phyloP scores from a whole-genome alignment of 2,888 invertebrate species.

The Spodoptera littoralis region DNA sequence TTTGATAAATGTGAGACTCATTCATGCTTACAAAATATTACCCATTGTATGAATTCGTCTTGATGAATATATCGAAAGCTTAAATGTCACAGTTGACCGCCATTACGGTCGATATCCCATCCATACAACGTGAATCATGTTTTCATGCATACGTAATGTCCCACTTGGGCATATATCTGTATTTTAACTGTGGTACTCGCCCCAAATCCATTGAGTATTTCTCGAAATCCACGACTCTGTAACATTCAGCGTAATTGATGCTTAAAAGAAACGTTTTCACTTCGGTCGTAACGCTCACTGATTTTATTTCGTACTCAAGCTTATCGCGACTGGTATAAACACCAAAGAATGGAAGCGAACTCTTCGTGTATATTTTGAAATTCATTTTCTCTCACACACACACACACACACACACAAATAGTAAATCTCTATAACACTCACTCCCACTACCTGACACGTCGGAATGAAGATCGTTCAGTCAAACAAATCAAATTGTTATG shows the following conservation, averaged over 20 bases:
- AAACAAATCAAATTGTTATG: not conserved
- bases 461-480: slow-evolving; percentile 8
- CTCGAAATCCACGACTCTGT: slow-evolving; percentile 2
- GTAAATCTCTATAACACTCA: slow-evolving; percentile 60
- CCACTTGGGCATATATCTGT: slow-evolving; percentile 9
- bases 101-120: slow-evolving; percentile 27
- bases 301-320: slow-evolving; percentile 31
- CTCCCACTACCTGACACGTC: slow-evolving; percentile 36
- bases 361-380: slow-evolving; percentile 58
- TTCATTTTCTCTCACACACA: too few species aligned
- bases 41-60: too few species aligned
- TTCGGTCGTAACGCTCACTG: slow-evolving; percentile 20
- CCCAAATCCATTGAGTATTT: slow-evolving; percentile 28
- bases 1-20: not conserved
- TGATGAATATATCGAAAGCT: too few species aligned
- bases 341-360: slow-evolving; percentile 53
- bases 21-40: too few species aligned
- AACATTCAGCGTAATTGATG: slow-evolving; percentile 30
- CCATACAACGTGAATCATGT: slow-evolving; percentile 23
- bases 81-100: slow-evolving; percentile 1
- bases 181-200: slow-evolving; percentile 32
- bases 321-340: slow-evolving; percentile 41
- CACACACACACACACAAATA: slow-evolving; percentile 60
- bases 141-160: slow-evolving; percentile 39
- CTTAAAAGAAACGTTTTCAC: slow-evolving; percentile 30